These are phyloP conservation scores for Scelioninae gen. 2 DNA, from an alignment of 2,888 invertebrate species.

Conservation along the genomic window DNA sequence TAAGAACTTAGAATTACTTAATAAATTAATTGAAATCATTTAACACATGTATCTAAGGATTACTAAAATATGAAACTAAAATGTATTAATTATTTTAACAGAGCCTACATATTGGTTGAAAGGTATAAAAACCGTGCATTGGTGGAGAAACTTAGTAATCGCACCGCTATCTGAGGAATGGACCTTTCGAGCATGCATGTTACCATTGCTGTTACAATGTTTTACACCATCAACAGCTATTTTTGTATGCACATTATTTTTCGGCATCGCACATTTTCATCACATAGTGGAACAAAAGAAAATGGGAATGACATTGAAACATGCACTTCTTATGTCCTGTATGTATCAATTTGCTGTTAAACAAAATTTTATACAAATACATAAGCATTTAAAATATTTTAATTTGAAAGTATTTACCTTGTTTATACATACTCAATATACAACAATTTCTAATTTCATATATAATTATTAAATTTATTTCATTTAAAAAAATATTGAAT, in stretches of 20 bases:
- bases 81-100: too few species aligned
- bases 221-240: slow-evolving; percentile 85
- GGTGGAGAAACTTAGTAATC: slow-evolving; percentile 92
- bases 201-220: slow-evolving; percentile 91
- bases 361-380: not conserved
- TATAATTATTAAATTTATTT: too few species aligned
- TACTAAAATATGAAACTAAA: too few species aligned
- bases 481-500: too few species aligned
- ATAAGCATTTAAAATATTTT: too few species aligned
- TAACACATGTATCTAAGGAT: too few species aligned
- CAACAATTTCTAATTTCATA: too few species aligned
- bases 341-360: slow-evolving; percentile 75
- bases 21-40: too few species aligned
- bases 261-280: slow-evolving; percentile 96
- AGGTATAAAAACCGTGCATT: slow-evolving; percentile 84
- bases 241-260: slow-evolving; percentile 91
- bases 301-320: slow-evolving; percentile 82
- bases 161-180: slow-evolving; percentile 97
- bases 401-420: too few species aligned
- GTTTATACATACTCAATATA: too few species aligned
- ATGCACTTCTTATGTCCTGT: slow-evolving; percentile 85
- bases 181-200: slow-evolving; percentile 96
- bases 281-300: slow-evolving; percentile 89
- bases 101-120: slow-evolving; percentile 85
- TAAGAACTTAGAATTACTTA: too few species aligned